Evolutionary conservation across 2,797 vertebrate genomes (phyloP).

Genomic region (Pachyuromys duprasi): DNA sequence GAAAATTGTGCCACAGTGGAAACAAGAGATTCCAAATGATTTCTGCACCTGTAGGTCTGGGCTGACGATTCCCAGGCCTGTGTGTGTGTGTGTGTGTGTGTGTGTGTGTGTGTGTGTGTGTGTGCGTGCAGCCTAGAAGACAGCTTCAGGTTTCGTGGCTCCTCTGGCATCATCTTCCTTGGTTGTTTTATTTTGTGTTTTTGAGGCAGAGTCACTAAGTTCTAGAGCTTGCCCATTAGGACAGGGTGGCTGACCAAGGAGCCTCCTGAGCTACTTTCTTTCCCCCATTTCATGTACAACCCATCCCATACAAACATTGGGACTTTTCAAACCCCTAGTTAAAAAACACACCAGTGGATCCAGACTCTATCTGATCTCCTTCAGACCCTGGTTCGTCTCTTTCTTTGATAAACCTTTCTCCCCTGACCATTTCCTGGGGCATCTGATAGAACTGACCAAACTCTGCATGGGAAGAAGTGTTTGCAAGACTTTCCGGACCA

Average conservation of each 20-base stretch:
- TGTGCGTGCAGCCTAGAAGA: neutral
- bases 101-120: no score
- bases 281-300: neutral
- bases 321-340: neutral
- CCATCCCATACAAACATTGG: neutral
- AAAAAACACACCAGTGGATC: neutral
- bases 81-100: neutral
- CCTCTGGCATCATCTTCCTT: neutral
- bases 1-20: neutral
- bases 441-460: no score
- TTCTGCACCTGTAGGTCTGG: neutral
- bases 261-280: neutral
- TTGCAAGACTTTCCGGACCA: neutral
- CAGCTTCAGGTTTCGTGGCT: neutral
- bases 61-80: neutral
- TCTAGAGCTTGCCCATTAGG: neutral
- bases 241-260: neutral
- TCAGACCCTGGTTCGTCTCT: neutral
- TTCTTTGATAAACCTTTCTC: neutral
- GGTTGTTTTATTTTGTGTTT: neutral
- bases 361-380: no score
- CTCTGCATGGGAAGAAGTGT: neutral
- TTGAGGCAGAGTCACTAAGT: neutral
- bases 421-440: neutral
- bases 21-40: neutral